Conservation (phyloP, 2,113 vertebrate genomes). For the Cryptomyrus ogoouensis region DNA sequence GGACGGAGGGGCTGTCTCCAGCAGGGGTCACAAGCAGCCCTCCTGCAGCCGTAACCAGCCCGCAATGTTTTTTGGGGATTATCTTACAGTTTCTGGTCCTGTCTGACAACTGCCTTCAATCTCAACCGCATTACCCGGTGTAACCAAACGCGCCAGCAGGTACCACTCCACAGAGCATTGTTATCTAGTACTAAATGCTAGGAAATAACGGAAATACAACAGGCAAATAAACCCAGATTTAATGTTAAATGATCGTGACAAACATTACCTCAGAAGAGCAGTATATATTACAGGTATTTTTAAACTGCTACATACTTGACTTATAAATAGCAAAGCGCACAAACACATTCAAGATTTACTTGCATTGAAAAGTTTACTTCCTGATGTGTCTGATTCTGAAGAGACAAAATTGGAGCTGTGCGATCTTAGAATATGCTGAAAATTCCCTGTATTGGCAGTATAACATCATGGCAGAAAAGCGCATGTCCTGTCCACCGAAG, state of each 20-base stretch:
- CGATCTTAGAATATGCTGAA: not conserved
- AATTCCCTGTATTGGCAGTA: not conserved
- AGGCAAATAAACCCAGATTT: not conserved
- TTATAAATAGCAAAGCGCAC: not conserved
- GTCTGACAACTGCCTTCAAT: not conserved
- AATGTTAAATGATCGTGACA: not conserved
- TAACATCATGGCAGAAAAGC: not conserved
- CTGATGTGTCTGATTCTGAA: not conserved
- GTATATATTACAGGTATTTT: not conserved
- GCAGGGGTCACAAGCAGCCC: not conserved
- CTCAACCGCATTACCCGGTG: not conserved
- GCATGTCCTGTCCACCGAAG: not conserved
- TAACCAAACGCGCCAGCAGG: not conserved
- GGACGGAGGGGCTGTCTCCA: not conserved
- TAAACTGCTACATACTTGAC: not conserved
- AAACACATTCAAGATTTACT: not conserved
- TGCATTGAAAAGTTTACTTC: not conserved
- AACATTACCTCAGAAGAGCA: not conserved
- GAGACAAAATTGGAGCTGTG: not conserved
- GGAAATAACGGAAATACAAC: not conserved
- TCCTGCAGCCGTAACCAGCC: not conserved
- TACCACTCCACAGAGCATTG: not conserved
- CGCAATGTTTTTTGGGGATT: not conserved
- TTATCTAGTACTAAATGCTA: not conserved
- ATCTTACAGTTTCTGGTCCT: not conserved